Percentiles rank a stretch among this genome's conserved stretches.
These are phyloP conservation scores for Cyclargus thomasi DNA, from an alignment of 1,140 invertebrate genomes.

Conservation along the genomic window DNA sequence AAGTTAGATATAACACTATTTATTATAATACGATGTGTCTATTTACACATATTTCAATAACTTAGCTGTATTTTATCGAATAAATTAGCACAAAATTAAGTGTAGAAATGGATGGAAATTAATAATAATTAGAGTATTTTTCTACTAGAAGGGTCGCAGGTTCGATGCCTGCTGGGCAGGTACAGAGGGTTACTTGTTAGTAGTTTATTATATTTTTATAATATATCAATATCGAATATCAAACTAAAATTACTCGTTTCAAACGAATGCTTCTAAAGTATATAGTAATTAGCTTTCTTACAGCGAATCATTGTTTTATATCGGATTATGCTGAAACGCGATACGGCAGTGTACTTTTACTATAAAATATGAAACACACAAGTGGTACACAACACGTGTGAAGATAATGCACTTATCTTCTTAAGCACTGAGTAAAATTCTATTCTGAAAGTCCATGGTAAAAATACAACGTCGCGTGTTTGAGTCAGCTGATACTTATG, in stretches of 20 bases:
- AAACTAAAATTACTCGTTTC: not conserved
- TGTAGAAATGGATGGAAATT: constrained; percentile 14
- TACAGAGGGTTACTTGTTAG: not conserved
- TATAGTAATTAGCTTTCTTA: not conserved
- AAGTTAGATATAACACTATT: constrained; percentile 16
- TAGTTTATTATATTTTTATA: not conserved
- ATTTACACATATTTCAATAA: constrained; percentile 26
- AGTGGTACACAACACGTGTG: too few relatives aligned
- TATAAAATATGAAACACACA: too few relatives aligned
- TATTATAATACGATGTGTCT: constrained; percentile 18
- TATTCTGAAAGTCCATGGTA: too few relatives aligned
- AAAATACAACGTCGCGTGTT: too few relatives aligned
- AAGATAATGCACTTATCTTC: too few relatives aligned
- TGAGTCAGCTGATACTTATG: too few relatives aligned
- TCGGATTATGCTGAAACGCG: not conserved
- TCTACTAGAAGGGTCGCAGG: constrained; percentile 24
- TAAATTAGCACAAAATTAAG: not conserved
- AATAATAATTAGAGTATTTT: constrained; percentile 26
- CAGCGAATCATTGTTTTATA: not conserved
- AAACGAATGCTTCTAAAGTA: constrained; percentile 3
- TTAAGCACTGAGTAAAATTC: too few relatives aligned
- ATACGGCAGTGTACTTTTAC: too few relatives aligned
- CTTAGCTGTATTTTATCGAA: constrained; percentile 7
- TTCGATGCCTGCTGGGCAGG: not conserved
- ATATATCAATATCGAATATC: not conserved